Conservation (phyloP, 2,888 invertebrate species). For the Ormyrus labotus region DNA sequence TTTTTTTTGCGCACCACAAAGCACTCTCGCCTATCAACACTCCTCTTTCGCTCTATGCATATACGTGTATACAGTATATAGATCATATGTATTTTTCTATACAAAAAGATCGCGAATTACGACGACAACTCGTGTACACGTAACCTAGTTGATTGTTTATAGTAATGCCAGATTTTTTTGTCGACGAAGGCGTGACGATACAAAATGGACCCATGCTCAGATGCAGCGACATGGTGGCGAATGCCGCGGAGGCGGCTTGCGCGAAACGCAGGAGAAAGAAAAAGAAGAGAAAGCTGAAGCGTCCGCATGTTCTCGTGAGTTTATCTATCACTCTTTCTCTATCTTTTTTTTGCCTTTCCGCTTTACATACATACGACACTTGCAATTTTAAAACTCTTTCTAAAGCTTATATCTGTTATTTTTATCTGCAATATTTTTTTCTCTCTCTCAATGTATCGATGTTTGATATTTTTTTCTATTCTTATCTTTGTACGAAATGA, state of each 20-base stretch:
- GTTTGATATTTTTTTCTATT: no score
- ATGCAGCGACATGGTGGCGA: slow-evolving; percentile 64
- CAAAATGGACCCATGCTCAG: slow-evolving; percentile 72
- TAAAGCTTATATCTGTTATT: no score
- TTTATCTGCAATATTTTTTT: no score
- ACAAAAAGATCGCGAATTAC: neutral
- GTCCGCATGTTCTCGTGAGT: slow-evolving; percentile 68
- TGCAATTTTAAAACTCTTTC: no score
- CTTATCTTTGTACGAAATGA: no score
- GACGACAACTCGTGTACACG: neutral
- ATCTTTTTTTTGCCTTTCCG: slow-evolving; percentile 6
- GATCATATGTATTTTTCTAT: neutral
- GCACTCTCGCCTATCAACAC: neutral
- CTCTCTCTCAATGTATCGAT: no score
- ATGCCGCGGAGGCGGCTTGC: slow-evolving; percentile 60
- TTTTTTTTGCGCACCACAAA: neutral
- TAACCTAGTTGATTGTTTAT: neutral
- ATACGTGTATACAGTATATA: slow-evolving; percentile 1
- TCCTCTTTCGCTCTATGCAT: neutral
- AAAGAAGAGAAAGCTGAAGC: slow-evolving; percentile 72
- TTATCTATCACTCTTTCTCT: slow-evolving; percentile 19
- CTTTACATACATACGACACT: no score
- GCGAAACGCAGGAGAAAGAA: slow-evolving; percentile 72
- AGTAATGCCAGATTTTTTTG: slow-evolving; percentile 49
- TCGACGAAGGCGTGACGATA: slow-evolving; percentile 72